Evolutionary conservation across 92 coral and sea anemone genomes (phyloP).

Genomic region (Pocillopora meandrina): DNA sequence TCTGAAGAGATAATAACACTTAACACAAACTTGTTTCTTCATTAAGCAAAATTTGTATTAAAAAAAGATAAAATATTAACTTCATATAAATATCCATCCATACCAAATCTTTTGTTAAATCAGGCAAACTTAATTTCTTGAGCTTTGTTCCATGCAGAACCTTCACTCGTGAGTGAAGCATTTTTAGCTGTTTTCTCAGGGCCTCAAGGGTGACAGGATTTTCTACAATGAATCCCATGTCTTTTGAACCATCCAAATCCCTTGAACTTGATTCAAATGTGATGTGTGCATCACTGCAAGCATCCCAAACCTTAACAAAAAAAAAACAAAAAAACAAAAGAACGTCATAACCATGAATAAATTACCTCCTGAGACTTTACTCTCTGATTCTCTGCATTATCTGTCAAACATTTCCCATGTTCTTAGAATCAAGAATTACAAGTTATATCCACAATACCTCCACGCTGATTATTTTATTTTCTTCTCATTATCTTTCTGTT

Average conservation of each 20-base stretch:
- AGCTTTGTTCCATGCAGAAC: slow-evolving; percentile 80
- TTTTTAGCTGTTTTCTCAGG: slow-evolving; percentile 72
- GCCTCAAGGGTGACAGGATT: slow-evolving; percentile 85
- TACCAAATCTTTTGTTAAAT: slow-evolving; percentile 68
- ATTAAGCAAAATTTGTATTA: too few relatives aligned
- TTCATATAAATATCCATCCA: neutral
- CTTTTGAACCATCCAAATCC: slow-evolving; percentile 52
- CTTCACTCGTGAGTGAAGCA: slow-evolving; percentile 70
- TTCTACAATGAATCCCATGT: slow-evolving; percentile 94
- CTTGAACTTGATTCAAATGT: slow-evolving; percentile 74
- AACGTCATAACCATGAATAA: too few relatives aligned
- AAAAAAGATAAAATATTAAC: neutral
- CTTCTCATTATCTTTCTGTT: too few relatives aligned
- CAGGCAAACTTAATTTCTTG: slow-evolving; percentile 68
- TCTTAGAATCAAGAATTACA: too few relatives aligned
- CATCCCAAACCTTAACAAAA: slow-evolving; percentile 90
- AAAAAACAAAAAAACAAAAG: neutral
- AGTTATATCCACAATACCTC: too few relatives aligned
- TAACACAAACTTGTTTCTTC: too few relatives aligned
- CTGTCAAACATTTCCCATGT: too few relatives aligned
- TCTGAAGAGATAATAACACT: too few relatives aligned
- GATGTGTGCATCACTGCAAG: slow-evolving; percentile 95
- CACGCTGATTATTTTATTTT: too few relatives aligned
- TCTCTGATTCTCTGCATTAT: too few relatives aligned
- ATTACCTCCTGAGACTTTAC: too few relatives aligned